Base-by-base conservation (phyloP, 2,797 vertebrate genomes). In the Pseudochirops corinnae region DNA sequence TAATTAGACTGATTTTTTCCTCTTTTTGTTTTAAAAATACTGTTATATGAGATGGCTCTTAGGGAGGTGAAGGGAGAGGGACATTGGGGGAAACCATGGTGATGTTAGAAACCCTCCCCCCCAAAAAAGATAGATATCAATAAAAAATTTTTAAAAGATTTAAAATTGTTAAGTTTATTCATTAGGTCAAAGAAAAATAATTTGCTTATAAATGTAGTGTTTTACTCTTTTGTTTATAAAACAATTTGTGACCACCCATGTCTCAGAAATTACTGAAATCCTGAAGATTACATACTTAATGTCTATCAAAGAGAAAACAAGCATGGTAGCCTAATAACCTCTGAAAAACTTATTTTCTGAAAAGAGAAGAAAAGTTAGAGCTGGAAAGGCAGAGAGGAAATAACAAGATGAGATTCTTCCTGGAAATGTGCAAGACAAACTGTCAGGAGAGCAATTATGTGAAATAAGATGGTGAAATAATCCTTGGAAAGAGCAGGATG, bases 241-340 rank as follows among this genome's bases (percentile, higher is more conserved):
- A 93, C 16, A 96, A 6, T 94, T 94, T 96, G 55, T 95, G 26
- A 90, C 18, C 96, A 87, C 29, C 93, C 93, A 96, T 94, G n/a
- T 90, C 33, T 96, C 74, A 93, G 82, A 96, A 87, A 92, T 97
- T 90, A 96, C 67, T 1, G 11, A 96, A 95, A 97, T 94, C 46
- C 53, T 97, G 24, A 90, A 96, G 97, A 97, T 96, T 97, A 97
- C 97, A 39, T 60, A 93, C 91, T 97, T 97, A 96, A 91, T 96
- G 87, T 56, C 96, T 91, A 93, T 96, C 87, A 93, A 58, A 94
- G 33, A 94, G 91, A 93, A 97, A 97, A 94, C 91, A 94, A 95
- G 91, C 92, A 91, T 92, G 56, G 6, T 55, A 94, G n/a, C 87
- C 93, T 95, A 60, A 56, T 96, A 96, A 95, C 95, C 94, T 97